Base-by-base conservation (phyloP, 2,888 invertebrate genomes). In the Drosophila atripex region DNA sequence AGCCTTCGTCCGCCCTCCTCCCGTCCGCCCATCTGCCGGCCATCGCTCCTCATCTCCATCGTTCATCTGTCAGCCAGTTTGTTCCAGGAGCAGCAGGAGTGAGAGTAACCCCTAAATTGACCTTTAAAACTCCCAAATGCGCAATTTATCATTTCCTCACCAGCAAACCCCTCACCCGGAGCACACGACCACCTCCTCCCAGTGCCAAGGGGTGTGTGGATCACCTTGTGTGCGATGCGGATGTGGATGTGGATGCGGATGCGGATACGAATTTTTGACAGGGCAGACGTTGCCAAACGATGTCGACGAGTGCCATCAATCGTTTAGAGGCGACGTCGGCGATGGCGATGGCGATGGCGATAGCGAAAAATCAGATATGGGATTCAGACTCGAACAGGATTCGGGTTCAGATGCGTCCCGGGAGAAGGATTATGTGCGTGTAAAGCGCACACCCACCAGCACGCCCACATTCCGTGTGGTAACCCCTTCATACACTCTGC, bases 41-140 rank as follows among this genome's bases (percentile, higher is more conserved):
- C 12, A 7, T 9, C 28, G 28, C 28, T 8, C 28, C 9, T 28
- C 28, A 39, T 45, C 18, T n/a, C n/a, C n/a, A n/a, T n/a, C 54
- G 59, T 47, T 76, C 69, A 75, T 76, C 75, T 68, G 78, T 77
- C 80, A 75, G 71, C 49, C 54, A 45, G 66, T 38, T 45, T 76
- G 71, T 75, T 68, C 59, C 68, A 53, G 16, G 23, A 16, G 21
- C 18, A 70, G 41, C 52, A 47, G 57, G 76, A 59, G 65, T 66
- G 73, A 73, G 80, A 82, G 64, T 88, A 82, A 89, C 88, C 90
- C 91, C 90, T 90, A 90, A 90, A 89, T 86, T 90, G 89, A 90
- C 89, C 89, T 82, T 89, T 90, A 90, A 90, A 88, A 88, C 88
- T 90, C 89, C 89, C 90, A 89, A 89, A 90, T 89, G 89, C 85